Evolutionary conservation across 1,140 invertebrate species (phyloP).

Genomic region (Chrysomallon squamiferum): DNA sequence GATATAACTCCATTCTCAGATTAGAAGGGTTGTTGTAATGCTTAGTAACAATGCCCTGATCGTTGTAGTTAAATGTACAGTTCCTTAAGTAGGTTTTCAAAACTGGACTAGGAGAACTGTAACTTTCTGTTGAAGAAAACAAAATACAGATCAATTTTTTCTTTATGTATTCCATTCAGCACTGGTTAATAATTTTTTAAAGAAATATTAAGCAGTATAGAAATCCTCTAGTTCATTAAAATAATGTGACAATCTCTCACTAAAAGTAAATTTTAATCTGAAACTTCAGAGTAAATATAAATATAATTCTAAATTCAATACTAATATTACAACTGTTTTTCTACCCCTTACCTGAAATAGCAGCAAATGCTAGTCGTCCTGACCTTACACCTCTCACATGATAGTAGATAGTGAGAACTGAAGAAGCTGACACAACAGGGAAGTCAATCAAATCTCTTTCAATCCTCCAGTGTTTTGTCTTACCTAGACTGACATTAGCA

Average conservation of each 20-base stretch:
- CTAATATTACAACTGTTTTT: too few relatives aligned
- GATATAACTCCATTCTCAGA: slow-evolving; percentile 54
- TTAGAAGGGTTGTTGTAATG: slow-evolving; percentile 80
- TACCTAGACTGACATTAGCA: slow-evolving; percentile 1
- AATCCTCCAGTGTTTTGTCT: slow-evolving; percentile 47
- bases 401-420: slow-evolving; percentile 45
- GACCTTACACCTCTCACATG: slow-evolving; percentile 43
- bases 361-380: slow-evolving; percentile 56
- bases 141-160: neutral
- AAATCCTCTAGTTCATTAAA: too few relatives aligned
- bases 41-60: slow-evolving; percentile 79
- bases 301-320: too few relatives aligned
- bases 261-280: too few relatives aligned
- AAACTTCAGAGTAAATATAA: too few relatives aligned
- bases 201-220: too few relatives aligned
- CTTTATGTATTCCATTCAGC: too few relatives aligned
- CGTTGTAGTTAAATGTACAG: slow-evolving; percentile 76
- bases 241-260: too few relatives aligned
- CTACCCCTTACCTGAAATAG: slow-evolving; percentile 47
- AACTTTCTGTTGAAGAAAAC: slow-evolving; percentile 19
- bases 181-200: too few relatives aligned
- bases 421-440: slow-evolving; percentile 44
- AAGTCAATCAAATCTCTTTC: slow-evolving; percentile 61
- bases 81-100: slow-evolving; percentile 48
- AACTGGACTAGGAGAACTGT: slow-evolving; percentile 9